Conservation (phyloP, 2,113 vertebrate species). For the Lasiurus cinereus region DNA sequence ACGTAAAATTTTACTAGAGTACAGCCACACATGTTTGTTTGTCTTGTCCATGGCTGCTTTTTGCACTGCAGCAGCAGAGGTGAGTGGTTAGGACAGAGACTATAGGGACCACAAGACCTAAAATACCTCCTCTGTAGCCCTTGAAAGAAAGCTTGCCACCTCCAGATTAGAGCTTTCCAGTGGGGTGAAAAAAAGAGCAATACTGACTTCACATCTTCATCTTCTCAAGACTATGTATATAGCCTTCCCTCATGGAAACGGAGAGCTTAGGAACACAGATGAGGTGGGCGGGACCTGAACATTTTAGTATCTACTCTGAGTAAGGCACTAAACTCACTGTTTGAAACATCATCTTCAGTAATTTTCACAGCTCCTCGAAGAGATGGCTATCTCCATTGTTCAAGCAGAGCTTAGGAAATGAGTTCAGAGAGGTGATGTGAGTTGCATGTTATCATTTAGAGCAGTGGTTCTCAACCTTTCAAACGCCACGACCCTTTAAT, state of each 20-base stretch:
- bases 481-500: too few species aligned
- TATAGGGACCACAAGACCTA: not conserved
- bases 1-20: not conserved
- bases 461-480: too few species aligned
- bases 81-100: not conserved
- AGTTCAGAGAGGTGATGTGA: not conserved
- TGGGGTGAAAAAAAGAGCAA: not conserved
- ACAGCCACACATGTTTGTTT: not conserved
- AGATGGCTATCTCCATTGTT: not conserved
- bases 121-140: not conserved
- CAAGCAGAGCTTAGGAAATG: slow-evolving; percentile 1
- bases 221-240: slow-evolving; percentile 22
- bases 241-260: not conserved
- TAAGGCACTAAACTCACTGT: not conserved
- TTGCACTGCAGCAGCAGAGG: not conserved
- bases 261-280: not conserved
- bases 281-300: not conserved
- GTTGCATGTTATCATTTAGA: not conserved
- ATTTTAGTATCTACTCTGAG: not conserved
- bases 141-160: not conserved
- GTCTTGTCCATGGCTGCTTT: not conserved
- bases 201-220: not conserved
- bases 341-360: slow-evolving; percentile 10
- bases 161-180: not conserved
- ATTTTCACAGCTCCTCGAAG: slow-evolving; percentile 29